These are phyloP conservation scores for Phenganax stokvisi DNA, from an alignment of 92 coral and sea anemone species.

Conservation along the genomic window DNA sequence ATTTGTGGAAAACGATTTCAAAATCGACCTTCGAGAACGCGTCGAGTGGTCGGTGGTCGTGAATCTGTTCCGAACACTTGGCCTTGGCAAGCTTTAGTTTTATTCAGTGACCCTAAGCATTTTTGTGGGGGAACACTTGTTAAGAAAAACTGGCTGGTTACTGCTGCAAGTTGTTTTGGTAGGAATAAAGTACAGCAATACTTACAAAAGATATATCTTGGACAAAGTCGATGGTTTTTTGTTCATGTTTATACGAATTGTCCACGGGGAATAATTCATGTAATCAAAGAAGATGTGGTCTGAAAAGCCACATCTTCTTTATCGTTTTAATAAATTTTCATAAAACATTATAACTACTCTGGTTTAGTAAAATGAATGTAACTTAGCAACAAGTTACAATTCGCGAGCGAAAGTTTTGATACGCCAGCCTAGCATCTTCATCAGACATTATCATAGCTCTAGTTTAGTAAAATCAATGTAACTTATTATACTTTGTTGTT, in stretches of 20 bases:
- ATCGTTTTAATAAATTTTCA: neutral
- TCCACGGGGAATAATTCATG: no score
- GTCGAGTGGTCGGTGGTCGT: slow-evolving; percentile 81
- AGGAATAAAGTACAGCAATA: slow-evolving; percentile 20
- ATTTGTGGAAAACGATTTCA: slow-evolving; percentile 20
- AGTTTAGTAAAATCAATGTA: neutral
- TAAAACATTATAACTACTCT: no score
- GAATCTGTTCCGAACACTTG: slow-evolving; percentile 71
- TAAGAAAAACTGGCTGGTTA: slow-evolving; percentile 68
- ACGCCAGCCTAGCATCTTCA: no score
- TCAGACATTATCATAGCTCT: neutral
- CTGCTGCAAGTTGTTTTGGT: slow-evolving; percentile 97
- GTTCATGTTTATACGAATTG: no score
- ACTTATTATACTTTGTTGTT: neutral
- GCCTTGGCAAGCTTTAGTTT: slow-evolving; percentile 95
- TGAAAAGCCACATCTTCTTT: neutral
- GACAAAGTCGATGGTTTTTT: no score
- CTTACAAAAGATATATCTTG: no score
- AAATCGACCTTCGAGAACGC: slow-evolving; percentile 40
- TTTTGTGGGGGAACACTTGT: slow-evolving; percentile 90
- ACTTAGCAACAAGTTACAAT: neutral
- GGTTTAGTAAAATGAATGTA: neutral
- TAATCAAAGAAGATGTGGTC: no score
- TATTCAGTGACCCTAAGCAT: slow-evolving; percentile 67
- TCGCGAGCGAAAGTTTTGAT: neutral